phyloP scores from a whole-genome alignment of 2,797 vertebrate species.

The Valencia hispanica region DNA sequence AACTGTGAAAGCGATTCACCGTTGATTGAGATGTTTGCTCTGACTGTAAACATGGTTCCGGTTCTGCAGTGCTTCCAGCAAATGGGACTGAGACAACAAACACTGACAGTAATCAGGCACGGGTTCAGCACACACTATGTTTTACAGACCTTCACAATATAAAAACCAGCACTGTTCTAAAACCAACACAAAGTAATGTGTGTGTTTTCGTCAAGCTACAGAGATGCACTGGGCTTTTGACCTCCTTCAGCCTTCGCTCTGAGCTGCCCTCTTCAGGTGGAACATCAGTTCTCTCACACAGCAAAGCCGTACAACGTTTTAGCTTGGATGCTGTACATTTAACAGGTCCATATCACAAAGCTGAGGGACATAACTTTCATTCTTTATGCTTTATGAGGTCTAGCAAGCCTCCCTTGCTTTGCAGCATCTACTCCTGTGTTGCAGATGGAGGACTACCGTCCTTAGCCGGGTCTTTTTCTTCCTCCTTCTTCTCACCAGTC shows the following conservation, averaged over 20 bases:
- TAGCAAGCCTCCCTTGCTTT: conserved; percentile 23
- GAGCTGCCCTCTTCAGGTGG: conserved; percentile 20
- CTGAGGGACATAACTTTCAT: conserved; percentile 37
- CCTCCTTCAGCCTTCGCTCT: conserved; percentile 43
- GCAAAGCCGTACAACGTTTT: conserved; percentile 35
- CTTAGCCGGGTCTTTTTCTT: conserved; percentile 61
- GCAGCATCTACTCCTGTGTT: conserved; percentile 65
- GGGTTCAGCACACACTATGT: conserved; percentile 73
- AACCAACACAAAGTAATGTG: conserved; percentile 62
- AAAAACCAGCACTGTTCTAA: conserved; percentile 69
- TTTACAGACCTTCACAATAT: conserved; percentile 71
- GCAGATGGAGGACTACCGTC: conserved; percentile 56
- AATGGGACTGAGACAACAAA: conserved; percentile 65
- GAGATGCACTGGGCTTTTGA: conserved; percentile 72
- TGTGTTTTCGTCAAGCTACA: conserved; percentile 66
- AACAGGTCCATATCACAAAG: conserved; percentile 59
- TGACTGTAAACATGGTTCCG: conserved; percentile 74
- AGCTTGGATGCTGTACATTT: conserved; percentile 51
- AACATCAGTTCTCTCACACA: conserved; percentile 33
- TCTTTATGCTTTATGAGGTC: conserved; percentile 40
- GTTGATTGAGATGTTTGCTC: conserved; percentile 49
- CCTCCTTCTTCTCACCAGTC: conserved; percentile 54
- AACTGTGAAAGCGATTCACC: conserved; percentile 69
- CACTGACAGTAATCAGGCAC: conserved; percentile 78
- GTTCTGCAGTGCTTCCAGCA: conserved; percentile 71